Base-by-base conservation (phyloP, 2,797 vertebrate species). In the Salarias fasciatus region DNA sequence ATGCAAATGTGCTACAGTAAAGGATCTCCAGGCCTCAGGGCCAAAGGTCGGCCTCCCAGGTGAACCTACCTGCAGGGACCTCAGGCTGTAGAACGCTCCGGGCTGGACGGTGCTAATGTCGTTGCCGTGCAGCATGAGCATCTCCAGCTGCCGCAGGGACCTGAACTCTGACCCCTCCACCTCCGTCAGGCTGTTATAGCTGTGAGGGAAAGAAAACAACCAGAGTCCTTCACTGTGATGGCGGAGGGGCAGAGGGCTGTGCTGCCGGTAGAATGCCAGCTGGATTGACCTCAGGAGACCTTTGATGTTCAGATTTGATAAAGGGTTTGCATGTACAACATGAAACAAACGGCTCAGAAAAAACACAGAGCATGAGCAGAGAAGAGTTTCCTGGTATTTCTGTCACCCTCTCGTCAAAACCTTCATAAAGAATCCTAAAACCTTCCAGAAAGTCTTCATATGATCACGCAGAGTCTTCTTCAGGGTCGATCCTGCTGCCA, bases 41-140 rank as follows among this genome's bases (percentile, higher is more conserved):
- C 18, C 24, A 24, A 24, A 24, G 18, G 24, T n/a, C n/a, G n/a
- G n/a, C n/a, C n/a, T n/a, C n/a, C n/a, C 18, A 24, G 18, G 18
- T 3, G 18, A 24, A 24, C 18, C 18, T 88, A 94, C 94, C 93
- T 94, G 93, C 30, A 94, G 80, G 41, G 91, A 92, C 52, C 85
- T 89, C 55, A 94, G 81, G 69, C 88, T 88, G 80, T 92, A 90
- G 85, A 94, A 94, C 0, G 92, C 88, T 44, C 93, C 91, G 0
- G 86, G 52, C 3, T 90, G 85, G 48, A 94, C 68, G 3, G 74
- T 82, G 59, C 45, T 86, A 45, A 94, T 93, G 80, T 93, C 88
- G 5, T 94, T 94, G 47, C 94, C 93, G 60, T 94, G 94, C 55
- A 94, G 75, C 93, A 94, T 93, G 57, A 94, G 91, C 88, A 94